Percentiles rank a stretch among this genome's conserved stretches.
Conservation (phyloP, 2,113 vertebrate genomes). For the Merops nubicus region DNA sequence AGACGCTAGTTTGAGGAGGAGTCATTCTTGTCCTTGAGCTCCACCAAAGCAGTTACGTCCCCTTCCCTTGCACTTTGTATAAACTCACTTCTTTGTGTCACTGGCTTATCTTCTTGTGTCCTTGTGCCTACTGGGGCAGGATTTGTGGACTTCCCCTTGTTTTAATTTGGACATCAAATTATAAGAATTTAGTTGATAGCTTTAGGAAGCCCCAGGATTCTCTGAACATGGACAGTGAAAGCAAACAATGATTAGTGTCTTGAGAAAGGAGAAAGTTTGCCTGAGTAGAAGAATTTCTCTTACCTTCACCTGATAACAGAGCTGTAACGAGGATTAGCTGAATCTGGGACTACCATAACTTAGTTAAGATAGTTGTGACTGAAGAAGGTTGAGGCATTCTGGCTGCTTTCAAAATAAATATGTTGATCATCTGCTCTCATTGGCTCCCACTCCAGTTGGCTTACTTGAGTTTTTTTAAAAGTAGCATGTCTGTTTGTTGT, state of each 20-base stretch:
- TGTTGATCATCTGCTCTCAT: slow-evolving; percentile 42
- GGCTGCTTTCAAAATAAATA: slow-evolving; percentile 58
- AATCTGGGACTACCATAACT: background rate
- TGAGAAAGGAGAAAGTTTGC: background rate
- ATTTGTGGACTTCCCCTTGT: background rate
- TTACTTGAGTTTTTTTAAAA: slow-evolving; percentile 21
- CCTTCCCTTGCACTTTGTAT: background rate
- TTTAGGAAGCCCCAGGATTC: background rate
- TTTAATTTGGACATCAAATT: background rate
- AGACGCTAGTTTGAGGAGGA: background rate
- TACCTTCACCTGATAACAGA: background rate
- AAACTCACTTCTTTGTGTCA: background rate
- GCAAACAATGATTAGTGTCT: background rate
- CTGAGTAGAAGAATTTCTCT: background rate
- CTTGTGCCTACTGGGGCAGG: background rate
- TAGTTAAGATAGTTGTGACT: slow-evolving; percentile 29
- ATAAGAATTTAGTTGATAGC: background rate
- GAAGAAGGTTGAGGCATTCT: slow-evolving; percentile 41
- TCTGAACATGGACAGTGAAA: background rate
- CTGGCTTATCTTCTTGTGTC: background rate
- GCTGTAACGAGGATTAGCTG: background rate
- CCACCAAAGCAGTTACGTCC: background rate
- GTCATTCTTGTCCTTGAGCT: background rate
- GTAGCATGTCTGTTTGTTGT: background rate
- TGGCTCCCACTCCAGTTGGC: slow-evolving; percentile 22